These are phyloP conservation scores for Reticulitermes speratus DNA, from an alignment of 1,140 invertebrate species.

Conservation along the genomic window DNA sequence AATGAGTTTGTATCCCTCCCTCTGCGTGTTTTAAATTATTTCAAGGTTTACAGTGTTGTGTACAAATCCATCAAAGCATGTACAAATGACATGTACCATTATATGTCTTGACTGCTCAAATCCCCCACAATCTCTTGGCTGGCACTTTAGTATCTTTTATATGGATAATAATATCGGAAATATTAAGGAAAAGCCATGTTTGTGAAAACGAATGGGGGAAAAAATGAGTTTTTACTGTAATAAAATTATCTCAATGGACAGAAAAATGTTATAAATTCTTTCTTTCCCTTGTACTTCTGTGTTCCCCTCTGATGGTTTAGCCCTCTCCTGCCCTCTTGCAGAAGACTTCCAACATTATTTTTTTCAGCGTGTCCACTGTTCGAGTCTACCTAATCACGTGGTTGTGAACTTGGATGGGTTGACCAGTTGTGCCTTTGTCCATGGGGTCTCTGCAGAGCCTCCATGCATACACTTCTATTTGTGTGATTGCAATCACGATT, in stretches of 20 bases:
- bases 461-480: no score
- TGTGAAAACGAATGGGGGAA: neutral
- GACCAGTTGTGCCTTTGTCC: no score
- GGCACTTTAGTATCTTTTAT: neutral
- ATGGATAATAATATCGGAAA: neutral
- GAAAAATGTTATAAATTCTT: neutral
- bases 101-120: constrained; percentile 3
- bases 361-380: no score
- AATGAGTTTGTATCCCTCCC: neutral
- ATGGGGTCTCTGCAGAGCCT: no score
- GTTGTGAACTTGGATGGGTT: no score
- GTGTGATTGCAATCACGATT: no score
- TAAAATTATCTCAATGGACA: neutral
- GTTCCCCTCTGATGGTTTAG: neutral
- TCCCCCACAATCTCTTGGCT: neutral
- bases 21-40: constrained; percentile 11
- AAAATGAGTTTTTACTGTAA: constrained; percentile 10
- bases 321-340: no score
- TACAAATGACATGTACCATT: neutral
- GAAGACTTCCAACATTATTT: no score
- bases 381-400: no score
- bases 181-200: neutral
- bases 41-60: neutral
- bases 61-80: neutral
- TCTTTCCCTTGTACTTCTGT: neutral